Conservation (phyloP, 2,797 vertebrate genomes). For the Melanitta fusca region DNA sequence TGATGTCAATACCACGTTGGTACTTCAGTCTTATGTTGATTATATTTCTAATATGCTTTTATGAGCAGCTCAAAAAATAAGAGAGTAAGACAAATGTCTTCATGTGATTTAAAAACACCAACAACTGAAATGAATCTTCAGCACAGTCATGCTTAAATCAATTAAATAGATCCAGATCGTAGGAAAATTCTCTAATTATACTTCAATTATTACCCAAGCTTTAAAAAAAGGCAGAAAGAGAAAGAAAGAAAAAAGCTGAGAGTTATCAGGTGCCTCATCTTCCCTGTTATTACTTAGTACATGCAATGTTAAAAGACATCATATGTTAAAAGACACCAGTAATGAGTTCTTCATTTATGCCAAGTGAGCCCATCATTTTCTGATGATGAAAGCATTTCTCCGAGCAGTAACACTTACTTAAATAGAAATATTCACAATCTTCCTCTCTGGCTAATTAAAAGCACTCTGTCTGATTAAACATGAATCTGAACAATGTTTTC, state of each 20-base stretch:
- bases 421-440: constrained; percentile 41
- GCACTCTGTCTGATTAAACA: constrained; percentile 48
- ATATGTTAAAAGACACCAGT: constrained; percentile 42
- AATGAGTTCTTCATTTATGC: constrained; percentile 54
- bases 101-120: constrained; percentile 1
- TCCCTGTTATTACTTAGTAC: constrained; percentile 20
- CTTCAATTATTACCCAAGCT: constrained; percentile 19
- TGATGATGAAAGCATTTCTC: constrained; percentile 57
- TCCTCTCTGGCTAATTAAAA: constrained; percentile 65
- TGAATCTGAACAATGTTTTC: constrained; percentile 50
- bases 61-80: constrained; percentile 6
- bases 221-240: constrained; percentile 10
- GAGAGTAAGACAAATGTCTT: neutral
- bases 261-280: constrained; percentile 45
- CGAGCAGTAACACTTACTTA: constrained; percentile 51
- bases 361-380: constrained; percentile 50
- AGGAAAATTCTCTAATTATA: constrained; percentile 50
- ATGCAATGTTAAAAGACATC: constrained; percentile 32
- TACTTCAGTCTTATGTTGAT: neutral
- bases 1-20: neutral
- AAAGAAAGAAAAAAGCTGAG: constrained; percentile 2
- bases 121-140: constrained; percentile 20
- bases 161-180: constrained; percentile 56
- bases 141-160: constrained; percentile 34
- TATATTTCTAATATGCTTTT: constrained; percentile 12